Percentiles rank a stretch among this genome's conserved stretches.
phyloP scores from a whole-genome alignment of 2,113 vertebrate species.

The Paradoxurus hermaphroditus region DNA sequence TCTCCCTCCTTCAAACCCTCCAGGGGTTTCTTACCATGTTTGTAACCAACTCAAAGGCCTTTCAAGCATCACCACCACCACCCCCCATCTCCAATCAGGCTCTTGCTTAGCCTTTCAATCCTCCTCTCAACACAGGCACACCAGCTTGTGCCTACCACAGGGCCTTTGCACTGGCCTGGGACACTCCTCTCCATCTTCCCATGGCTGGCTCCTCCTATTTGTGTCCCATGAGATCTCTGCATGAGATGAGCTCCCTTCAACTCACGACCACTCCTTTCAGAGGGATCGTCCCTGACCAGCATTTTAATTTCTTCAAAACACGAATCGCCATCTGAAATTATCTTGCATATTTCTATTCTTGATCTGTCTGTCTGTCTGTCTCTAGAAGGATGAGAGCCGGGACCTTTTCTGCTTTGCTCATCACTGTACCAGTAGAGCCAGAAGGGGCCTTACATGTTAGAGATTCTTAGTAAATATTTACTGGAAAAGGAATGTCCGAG shows the following conservation, averaged over 20 bases:
- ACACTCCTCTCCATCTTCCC: not conserved
- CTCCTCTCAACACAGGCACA: not conserved
- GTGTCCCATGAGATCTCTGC: not conserved
- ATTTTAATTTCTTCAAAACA: not conserved
- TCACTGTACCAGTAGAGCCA: not conserved
- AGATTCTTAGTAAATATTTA: not conserved
- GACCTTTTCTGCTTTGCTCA: not conserved
- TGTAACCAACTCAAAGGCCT: not conserved
- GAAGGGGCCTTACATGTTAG: not conserved
- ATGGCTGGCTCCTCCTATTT: not conserved
- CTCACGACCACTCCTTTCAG: not conserved
- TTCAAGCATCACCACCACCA: not conserved
- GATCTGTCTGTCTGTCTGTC: not conserved
- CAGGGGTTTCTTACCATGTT: not conserved
- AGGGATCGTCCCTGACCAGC: not conserved
- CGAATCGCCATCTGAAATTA: not conserved
- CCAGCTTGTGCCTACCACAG: not conserved
- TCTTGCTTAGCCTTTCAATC: not conserved
- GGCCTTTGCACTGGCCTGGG: not conserved
- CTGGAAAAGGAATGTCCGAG: not conserved
- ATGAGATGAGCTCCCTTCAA: not conserved
- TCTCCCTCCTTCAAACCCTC: not conserved
- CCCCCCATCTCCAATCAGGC: not conserved
- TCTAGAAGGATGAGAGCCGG: not conserved
- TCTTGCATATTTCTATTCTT: not conserved